These are phyloP conservation scores for Auanema freiburgensis DNA, from an alignment of 2,888 invertebrate genomes.

Conservation along the genomic window DNA sequence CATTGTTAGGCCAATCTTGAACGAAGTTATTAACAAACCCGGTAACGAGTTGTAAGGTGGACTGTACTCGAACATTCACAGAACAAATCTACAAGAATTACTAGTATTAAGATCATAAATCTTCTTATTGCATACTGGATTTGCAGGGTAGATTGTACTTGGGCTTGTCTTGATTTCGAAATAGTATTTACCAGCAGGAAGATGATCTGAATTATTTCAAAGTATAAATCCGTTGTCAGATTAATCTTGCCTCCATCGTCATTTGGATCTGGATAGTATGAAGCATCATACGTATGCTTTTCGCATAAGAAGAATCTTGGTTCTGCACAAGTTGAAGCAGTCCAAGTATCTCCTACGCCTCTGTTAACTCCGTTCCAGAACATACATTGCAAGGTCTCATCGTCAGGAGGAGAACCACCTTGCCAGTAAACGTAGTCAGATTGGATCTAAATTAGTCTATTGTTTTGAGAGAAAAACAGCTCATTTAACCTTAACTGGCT, in stretches of 20 bases:
- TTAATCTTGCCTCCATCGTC: not conserved
- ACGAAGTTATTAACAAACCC: conserved; percentile 37
- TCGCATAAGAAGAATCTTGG: conserved; percentile 41
- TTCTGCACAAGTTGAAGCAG: conserved; percentile 30
- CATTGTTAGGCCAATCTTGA: conserved; percentile 32
- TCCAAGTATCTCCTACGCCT: conserved; percentile 5
- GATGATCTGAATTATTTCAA: conserved; percentile 25
- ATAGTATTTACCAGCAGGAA: conserved; percentile 47
- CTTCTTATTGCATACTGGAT: not conserved
- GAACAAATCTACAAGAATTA: conserved; percentile 8
- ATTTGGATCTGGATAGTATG: conserved; percentile 24
- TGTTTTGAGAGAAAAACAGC: not conserved
- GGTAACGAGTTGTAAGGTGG: conserved; percentile 39
- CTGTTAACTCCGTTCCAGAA: conserved; percentile 26
- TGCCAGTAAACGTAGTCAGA: conserved; percentile 35
- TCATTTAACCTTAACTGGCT: conserved; percentile 4
- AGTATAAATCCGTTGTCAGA: not conserved
- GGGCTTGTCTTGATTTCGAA: conserved; percentile 28
- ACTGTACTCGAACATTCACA: conserved; percentile 46
- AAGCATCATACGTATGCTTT: conserved; percentile 42
- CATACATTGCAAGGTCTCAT: conserved; percentile 34
- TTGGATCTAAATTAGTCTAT: not conserved
- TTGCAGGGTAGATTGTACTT: not conserved
- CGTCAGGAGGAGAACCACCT: conserved; percentile 21
- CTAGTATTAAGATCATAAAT: not conserved